Evolutionary conservation across 2,113 vertebrate genomes (phyloP), one percentile per base, ranked within the genome.

Genomic region (Eublepharis macularius): DNA sequence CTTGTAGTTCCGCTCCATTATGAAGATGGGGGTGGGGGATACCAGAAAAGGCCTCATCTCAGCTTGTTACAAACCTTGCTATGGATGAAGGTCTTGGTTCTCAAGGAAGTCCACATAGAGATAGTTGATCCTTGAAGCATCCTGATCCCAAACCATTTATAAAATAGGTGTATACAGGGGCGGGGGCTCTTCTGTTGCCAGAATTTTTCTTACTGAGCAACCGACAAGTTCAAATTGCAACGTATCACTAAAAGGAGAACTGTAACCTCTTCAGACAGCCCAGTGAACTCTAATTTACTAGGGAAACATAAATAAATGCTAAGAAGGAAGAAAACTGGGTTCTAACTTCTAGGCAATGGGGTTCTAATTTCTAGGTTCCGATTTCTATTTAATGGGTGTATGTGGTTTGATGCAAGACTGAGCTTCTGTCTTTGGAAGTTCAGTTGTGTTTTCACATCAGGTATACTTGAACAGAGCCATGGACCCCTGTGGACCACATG

Each of bases 391-490:
- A 72, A 86, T 26, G 54, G 65, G 82, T 57, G 21, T 0, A 0
- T 1, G 36, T 43, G 34, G 54, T 51, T 45, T 76, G 43, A 39
- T 63, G 69, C 63, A 6, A 14, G 2, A 6, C 19, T 3, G 26
- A 12, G 0, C 19, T 68, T 10, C 41, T 63, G 9, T 19, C 54
- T 78, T 34, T 41, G 51, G 41, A 77, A 83, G 75, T 29, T 19
- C n/a, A 43, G 39, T 57, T 2, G 51, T 12, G 68, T 32, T 4
- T 65, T 45, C 54, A 47, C 57, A 80, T 80, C 14, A 74, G 17
- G 14, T 17, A 0, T 0, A 1, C 4, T 63, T 72, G 19, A n/a
- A 26, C 72, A n/a, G 41, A 60, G 66, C 66, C 43, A 6, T 19
- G 6, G 4, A 16, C 78, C 16, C 4, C 26, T 10, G 5, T 32